Evolutionary conservation across 2,797 vertebrate genomes (phyloP), one percentile per base, ranked within the genome.

Genomic region (Hippoglossus hippoglossus): DNA sequence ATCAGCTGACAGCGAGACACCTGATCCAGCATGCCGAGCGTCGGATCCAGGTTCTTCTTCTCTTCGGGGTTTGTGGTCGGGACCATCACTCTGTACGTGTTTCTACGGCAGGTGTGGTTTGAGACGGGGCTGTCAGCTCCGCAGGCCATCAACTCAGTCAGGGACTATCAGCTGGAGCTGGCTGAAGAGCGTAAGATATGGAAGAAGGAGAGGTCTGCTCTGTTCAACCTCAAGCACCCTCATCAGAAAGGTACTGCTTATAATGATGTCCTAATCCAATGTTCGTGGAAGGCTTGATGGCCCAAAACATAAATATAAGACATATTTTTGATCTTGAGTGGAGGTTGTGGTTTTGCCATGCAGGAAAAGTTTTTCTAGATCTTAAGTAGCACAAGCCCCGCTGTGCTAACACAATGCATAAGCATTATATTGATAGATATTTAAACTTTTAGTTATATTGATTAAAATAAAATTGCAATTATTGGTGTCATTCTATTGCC

Each of bases 181-280:
- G 82, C 80, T 10, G 74, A 85, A 1, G 93, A 92, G 4, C 25
- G 24, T 5, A 77, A 82, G 1, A 73, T 91, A 28, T 95, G 94
- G 94, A 94, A 90, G 80, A 94, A 95, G 49, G 93, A 95, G n/a
- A 87, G 91, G 28, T 94, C 89, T 1, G 95, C 93, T 16, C 93
- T 95, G 6, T 92, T 95, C 71, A 95, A 94, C 81, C 87, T 94
- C 31, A 80, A 88, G 56, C 94, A 95, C 73, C 95, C 94, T 4
- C 94, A 94, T 53, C 93, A 92, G 51, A 85, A 47, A 91, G 95
- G 95, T 96, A 89, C 5, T 5, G 10, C 68, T 31, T 16, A 0
- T 59, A 1, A 46, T 16, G 3, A 34, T 2, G 2, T 3, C 31
- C 9, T 10, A 9, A 34, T 11, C 31, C 9, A 34, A 34, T 34